phyloP scores from a whole-genome alignment of 1,140 invertebrate genomes.

The Lepidurus packardi region DNA sequence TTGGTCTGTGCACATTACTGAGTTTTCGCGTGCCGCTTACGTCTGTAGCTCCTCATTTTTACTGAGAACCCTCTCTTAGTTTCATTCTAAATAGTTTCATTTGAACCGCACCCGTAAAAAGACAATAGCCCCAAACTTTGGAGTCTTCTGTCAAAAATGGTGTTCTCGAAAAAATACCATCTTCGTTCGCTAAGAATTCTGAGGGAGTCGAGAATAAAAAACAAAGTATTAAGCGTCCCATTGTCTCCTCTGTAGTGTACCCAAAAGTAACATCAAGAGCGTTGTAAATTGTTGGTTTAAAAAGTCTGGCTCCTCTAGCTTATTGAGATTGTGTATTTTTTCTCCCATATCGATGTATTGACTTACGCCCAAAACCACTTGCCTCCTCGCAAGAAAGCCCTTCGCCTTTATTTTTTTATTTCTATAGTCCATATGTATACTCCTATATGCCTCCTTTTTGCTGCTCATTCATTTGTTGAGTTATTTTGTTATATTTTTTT shows the following conservation, averaged over 20 bases:
- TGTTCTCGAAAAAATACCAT: neutral
- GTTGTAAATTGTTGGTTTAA: neutral
- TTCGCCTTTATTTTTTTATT: conserved; percentile 19
- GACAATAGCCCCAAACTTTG: too few relatives aligned
- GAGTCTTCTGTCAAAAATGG: neutral
- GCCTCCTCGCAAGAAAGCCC: conserved; percentile 16
- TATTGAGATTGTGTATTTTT: conserved; percentile 12
- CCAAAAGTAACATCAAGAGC: neutral
- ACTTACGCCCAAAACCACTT: conserved; percentile 8
- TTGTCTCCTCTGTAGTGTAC: neutral
- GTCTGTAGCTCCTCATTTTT: neutral
- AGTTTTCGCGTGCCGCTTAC: neutral
- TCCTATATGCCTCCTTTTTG: neutral
- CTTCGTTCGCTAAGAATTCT: neutral
- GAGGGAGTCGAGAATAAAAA: neutral
- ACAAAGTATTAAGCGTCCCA: neutral
- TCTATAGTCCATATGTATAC: conserved; percentile 12
- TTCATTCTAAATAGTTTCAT: neutral
- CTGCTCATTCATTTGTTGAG: neutral
- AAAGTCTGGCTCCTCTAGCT: neutral
- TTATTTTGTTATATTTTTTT: conserved; percentile 17
- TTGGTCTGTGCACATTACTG: neutral
- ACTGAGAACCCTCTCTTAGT: neutral
- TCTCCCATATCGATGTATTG: neutral
- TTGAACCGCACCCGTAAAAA: neutral